Evolutionary conservation across 2,797 vertebrate genomes (phyloP), one percentile per base, ranked within the genome.

Genomic region (Enteromius trimaculatus): DNA sequence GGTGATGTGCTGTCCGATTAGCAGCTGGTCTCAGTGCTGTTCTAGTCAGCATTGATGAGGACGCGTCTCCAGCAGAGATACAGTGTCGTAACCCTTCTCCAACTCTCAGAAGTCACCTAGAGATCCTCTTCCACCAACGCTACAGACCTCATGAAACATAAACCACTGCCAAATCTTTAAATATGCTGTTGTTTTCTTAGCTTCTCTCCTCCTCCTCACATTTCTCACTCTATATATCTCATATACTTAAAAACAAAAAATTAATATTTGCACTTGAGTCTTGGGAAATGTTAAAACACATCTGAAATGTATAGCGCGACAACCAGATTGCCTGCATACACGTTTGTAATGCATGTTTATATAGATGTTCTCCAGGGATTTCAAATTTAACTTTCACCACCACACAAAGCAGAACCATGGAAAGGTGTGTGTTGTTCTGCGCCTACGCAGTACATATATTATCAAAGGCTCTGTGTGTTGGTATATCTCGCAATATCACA

Each of bases 401-500:
- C 42, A 68, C 64, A 70, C 39, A 69, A 77, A 69, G 49, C 34
- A 21, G 77, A 58, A 79, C 21, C n/a, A 72, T 23, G 16, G 29
- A 44, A 80, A 58, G 14, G 60, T 80, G 51, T 77, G 65, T 44
- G 49, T 31, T 72, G 55, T 76, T 72, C 9, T 29, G 51, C 31
- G 17, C 85, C 85, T 79, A 86, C 81, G 16, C 70, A 49, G 39
- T 44, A 51, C 53, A 80, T 77, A 69, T 80, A 83, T 80, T 68
- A 62, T 66, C 49, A 80, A 80, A 86, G 62, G 17, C 64, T 75
- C 19, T 68, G 70, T 49, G 37, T 75, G 47, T 79, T 72, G 39
- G 53, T 37, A 53, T 80, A 77, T 83, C 70, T 79, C 37, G 11
- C 58, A 71, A 62, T 76, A 71, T 77, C 60, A 77, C 23, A 79